phyloP scores from a whole-genome alignment of 2,888 invertebrate genomes.

The Chouioia cunea region DNA sequence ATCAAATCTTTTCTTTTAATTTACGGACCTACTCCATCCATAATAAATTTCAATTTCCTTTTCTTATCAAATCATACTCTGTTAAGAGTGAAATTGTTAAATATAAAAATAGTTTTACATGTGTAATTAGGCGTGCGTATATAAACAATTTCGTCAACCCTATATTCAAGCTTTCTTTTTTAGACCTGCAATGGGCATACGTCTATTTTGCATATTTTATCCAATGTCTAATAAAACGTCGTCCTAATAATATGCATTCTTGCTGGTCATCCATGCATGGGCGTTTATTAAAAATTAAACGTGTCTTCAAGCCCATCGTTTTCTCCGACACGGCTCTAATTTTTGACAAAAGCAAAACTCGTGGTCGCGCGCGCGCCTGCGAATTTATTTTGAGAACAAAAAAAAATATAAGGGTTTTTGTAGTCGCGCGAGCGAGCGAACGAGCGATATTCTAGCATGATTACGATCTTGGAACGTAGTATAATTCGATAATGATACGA shows the following conservation, averaged over 20 bases:
- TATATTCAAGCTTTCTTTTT: no score
- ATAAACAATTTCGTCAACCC: no score
- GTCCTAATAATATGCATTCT: conserved; percentile 45
- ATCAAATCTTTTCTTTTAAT: no score
- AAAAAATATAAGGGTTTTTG: conserved; percentile 41
- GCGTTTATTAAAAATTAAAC: conserved; percentile 41
- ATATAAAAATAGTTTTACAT: no score
- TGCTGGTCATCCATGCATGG: conserved; percentile 10
- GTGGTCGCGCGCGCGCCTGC: neutral
- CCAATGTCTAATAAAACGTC: conserved; percentile 33
- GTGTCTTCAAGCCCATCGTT: conserved; percentile 17
- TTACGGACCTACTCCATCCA: no score
- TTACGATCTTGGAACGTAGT: conserved; percentile 63
- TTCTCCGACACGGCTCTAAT: neutral
- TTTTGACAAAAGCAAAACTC: neutral
- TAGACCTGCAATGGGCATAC: no score
- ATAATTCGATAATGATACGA: conserved; percentile 68
- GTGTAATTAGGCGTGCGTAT: no score
- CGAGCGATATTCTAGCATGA: conserved; percentile 53
- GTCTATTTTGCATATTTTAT: conserved; percentile 26
- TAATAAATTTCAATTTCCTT: no score
- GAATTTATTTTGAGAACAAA: neutral
- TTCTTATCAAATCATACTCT: no score
- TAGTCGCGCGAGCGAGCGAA: conserved; percentile 52
- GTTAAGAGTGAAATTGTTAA: no score